These are phyloP conservation scores for Euura lappo DNA, from an alignment of 1,140 invertebrate genomes.

Conservation along the genomic window DNA sequence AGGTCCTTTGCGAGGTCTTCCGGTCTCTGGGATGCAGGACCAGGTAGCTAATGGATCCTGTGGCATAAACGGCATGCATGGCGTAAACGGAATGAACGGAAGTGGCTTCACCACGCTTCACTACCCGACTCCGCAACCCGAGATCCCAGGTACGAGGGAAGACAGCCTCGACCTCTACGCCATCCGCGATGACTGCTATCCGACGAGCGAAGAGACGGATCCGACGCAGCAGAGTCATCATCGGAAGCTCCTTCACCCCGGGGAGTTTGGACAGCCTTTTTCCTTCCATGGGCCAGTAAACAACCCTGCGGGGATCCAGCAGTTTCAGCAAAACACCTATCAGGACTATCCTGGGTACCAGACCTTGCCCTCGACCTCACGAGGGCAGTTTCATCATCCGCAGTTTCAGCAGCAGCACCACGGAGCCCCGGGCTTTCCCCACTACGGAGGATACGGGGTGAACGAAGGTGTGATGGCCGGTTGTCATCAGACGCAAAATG, in stretches of 20 bases:
- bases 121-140: conserved; percentile 50
- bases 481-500: conserved; percentile 34
- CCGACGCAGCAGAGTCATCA: conserved; percentile 15
- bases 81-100: conserved; percentile 59
- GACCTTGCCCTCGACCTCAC: conserved; percentile 50
- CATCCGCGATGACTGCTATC: conserved; percentile 66
- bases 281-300: not conserved
- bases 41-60: not conserved
- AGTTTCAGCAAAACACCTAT: conserved; percentile 38
- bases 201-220: conserved; percentile 47
- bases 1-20: conserved; percentile 10
- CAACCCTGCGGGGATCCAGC: not conserved
- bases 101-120: conserved; percentile 72
- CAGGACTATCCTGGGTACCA: conserved; percentile 43
- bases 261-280: not conserved
- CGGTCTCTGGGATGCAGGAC: conserved; percentile 4
- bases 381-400: conserved; percentile 49
- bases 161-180: conserved; percentile 71
- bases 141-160: conserved; percentile 63
- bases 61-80: conserved; percentile 43
- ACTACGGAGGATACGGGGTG: conserved; percentile 45
- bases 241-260: conserved; percentile 1
- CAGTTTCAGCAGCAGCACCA: conserved; percentile 41
- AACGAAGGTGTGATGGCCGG: conserved; percentile 26
- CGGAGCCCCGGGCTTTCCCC: conserved; percentile 41